Evolutionary conservation across 2,113 vertebrate genomes (phyloP).

Genomic region (Phaetusa simplex): DNA sequence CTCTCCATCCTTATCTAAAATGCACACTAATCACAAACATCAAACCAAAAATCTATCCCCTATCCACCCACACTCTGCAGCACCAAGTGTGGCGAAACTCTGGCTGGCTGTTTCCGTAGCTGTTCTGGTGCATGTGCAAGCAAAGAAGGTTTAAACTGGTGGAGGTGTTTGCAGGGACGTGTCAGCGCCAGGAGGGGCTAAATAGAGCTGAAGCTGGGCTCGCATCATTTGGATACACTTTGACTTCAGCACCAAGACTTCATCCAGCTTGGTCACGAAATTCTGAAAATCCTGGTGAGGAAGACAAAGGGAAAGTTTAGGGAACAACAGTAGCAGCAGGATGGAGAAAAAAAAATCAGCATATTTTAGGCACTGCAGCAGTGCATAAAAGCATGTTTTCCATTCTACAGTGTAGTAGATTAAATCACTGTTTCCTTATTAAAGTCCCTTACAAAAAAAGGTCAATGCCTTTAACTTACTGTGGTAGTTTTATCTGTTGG

Average conservation of each 20-base stretch:
- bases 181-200: slow-evolving; percentile 1
- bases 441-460: not conserved
- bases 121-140: not conserved
- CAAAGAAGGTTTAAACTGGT: slow-evolving; percentile 24
- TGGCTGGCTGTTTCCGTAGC: not conserved
- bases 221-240: slow-evolving; percentile 78
- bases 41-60: slow-evolving; percentile 27
- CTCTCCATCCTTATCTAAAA: not conserved
- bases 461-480: not conserved
- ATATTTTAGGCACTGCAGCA: not conserved
- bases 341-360: not conserved
- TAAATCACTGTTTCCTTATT: not conserved
- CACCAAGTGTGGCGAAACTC: not conserved
- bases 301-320: not conserved
- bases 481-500: not conserved
- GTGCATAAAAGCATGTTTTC: not conserved
- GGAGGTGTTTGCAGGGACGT: not conserved
- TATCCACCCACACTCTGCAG: not conserved
- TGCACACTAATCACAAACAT: not conserved
- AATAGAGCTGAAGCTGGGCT: slow-evolving; percentile 76
- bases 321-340: not conserved
- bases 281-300: slow-evolving; percentile 81
- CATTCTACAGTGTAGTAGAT: not conserved
- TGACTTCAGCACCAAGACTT: slow-evolving; percentile 81
- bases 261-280: slow-evolving; percentile 79